Evolutionary conservation across 1,140 invertebrate species (phyloP).

Genomic region (Microplitis mediator): DNA sequence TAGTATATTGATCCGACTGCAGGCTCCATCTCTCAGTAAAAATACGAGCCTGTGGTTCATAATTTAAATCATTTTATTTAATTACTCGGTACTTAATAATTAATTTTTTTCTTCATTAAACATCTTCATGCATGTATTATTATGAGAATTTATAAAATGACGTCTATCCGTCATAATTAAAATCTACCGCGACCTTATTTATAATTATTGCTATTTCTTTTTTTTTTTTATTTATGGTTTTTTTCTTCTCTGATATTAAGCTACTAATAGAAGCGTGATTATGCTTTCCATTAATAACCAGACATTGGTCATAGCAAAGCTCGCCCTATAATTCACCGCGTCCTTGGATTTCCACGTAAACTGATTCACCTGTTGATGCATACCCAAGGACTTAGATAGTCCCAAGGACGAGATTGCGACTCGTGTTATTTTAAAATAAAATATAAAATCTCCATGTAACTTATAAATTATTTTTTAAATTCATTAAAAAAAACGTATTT

Average conservation of each 20-base stretch:
- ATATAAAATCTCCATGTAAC: too few relatives aligned
- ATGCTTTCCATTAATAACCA: too few relatives aligned
- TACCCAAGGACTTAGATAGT: constrained; percentile 21
- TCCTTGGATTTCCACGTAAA: not conserved
- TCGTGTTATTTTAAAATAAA: not conserved
- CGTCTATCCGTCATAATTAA: too few relatives aligned
- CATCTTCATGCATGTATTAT: too few relatives aligned
- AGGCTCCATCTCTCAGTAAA: constrained; percentile 30
- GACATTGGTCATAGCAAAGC: not conserved
- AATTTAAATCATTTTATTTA: not conserved
- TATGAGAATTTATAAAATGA: too few relatives aligned
- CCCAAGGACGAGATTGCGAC: not conserved
- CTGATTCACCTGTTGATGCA: constrained; percentile 44
- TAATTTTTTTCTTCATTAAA: not conserved
- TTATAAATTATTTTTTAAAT: too few relatives aligned
- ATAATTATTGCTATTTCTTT: too few relatives aligned
- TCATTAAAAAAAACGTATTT: too few relatives aligned
- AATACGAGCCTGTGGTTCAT: constrained; percentile 15
- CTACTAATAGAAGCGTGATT: too few relatives aligned
- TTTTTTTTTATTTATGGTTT: too few relatives aligned
- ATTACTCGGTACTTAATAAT: not conserved
- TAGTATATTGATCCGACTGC: constrained; percentile 50
- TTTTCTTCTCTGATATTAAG: too few relatives aligned
- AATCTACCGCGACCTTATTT: too few relatives aligned
- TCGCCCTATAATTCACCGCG: not conserved